These are phyloP conservation scores for Mesoclemmys tuberculata DNA, from an alignment of 2,113 vertebrate genomes.

Conservation along the genomic window DNA sequence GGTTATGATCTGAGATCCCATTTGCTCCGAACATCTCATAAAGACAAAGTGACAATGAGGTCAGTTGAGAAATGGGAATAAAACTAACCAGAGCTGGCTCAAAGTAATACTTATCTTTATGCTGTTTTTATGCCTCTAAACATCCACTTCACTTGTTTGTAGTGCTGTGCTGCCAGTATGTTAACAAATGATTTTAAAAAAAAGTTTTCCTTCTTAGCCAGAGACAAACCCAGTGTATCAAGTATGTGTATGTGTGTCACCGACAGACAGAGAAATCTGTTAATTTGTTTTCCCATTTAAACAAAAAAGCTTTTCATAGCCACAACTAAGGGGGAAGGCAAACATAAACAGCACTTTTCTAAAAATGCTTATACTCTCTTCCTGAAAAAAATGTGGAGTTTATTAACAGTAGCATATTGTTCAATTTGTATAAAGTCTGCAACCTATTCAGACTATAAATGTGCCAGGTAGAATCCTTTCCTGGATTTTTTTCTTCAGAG, in stretches of 20 bases:
- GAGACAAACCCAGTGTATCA: neutral
- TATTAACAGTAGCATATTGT: neutral
- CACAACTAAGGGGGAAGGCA: neutral
- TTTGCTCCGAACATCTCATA: neutral
- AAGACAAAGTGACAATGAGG: neutral
- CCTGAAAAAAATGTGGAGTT: neutral
- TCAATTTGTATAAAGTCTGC: neutral
- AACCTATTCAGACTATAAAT: neutral
- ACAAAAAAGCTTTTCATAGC: neutral
- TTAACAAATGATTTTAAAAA: neutral
- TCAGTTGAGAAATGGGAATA: neutral
- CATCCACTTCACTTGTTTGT: neutral
- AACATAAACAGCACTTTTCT: neutral
- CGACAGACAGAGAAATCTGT: neutral
- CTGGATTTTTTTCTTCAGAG: neutral
- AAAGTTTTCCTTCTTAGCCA: neutral
- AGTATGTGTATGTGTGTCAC: neutral
- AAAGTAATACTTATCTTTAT: neutral
- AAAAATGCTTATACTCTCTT: neutral
- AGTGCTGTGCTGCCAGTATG: neutral
- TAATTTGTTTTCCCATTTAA: neutral
- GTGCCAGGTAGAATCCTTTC: neutral
- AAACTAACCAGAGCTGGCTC: neutral
- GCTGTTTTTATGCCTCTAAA: neutral
- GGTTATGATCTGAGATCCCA: rapidly evolving